Base-by-base conservation (phyloP, 2,797 vertebrate species). In the Argentina silus region DNA sequence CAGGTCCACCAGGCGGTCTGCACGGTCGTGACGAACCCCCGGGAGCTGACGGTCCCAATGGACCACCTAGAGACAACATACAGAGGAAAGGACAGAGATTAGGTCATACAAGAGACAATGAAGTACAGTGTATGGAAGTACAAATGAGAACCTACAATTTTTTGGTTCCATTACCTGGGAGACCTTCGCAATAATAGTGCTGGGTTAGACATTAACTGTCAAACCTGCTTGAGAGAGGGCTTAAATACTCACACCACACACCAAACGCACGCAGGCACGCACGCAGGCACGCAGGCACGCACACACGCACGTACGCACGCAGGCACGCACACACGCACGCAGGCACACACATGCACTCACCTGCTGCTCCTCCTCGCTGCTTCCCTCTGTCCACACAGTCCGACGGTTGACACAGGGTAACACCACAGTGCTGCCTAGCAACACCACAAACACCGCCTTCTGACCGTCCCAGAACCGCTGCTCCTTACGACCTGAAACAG, bases 1-100 rank as follows among this genome's bases (percentile, higher is more conserved):
- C 45, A 98, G 91, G n/a, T 98, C 97, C 1, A 98, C 94, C 64
- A 98, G 93, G 2, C 97, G 95, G 84, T 98, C 96, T 0, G 97
- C 97, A 0, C 92, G 94, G 92, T 98, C 96, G 0, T 97, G 96
- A 0, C 85, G 90, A 14, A 98, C 89, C 0, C 97, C 96, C 0
- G 95, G 95, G 0, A 93, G 86, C 90, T 98, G 96, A 0, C 93
- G 88, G 90, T 98, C 97, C 97, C 97, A 98, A 83, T 98, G 97
- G 8, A 96, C 97, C 76, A 98, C 97, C 84, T 98, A 69, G n/a
- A 17, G 65, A 0, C 44, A 17, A 51, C 14, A 67, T 21, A 15
- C 6, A 36, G 19, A 23, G 17, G 6, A n/a, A 6, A 3, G 51
- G 19, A 36, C 19, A 36, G 8, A 14, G 10, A 67, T 23, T 27